Base-by-base conservation (phyloP, 1,140 invertebrate species). In the Camponotus pennsylvanicus region DNA sequence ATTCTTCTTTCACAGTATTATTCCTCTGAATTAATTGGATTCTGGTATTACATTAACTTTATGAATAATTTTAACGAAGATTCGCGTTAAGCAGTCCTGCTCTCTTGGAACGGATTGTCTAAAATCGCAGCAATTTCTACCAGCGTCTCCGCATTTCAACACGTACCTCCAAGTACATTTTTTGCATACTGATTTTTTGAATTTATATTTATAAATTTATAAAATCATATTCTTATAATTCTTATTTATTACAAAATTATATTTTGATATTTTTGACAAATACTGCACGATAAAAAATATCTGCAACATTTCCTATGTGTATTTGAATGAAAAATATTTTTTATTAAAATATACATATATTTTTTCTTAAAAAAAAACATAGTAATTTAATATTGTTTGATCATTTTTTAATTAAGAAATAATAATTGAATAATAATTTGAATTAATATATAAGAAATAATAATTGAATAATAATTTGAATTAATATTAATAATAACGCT, bases 21-120 rank as follows among this genome's bases (percentile, higher is more conserved):
- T 83, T 63, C n/a, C 40, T 73, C 59, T 59, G 79, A 83, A 75
- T 88, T 88, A 86, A 88, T 88, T 83, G 77, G 52, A 82, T 88
- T 71, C 82, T 37, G 45, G 52, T 85, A 85, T 85, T 78, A 85
- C 59, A 85, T 85, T 87, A 87, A 87, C 79, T 83, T 83, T 83
- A 83, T 75, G 55, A 83, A 83, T 83, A 75, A 83, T 83, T 83
- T 75, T 73, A 83, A 83, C 69, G 55, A 83, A 73, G 21, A 83
- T 73, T 21, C 34, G 78, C 49, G 78, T n/a, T 80, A 82, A 42
- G 37, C 64, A 55, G 77, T 9, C n/a, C 34, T 40, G 18, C 40
- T 37, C 55, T 61, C 40, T 45, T 59, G 32, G 13, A 67, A 75
- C 21, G 27, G 40, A 57, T 32, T 21, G 15, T 80, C 21, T 73